Conservation (phyloP, 2,113 vertebrate species). For the Grus americana region DNA sequence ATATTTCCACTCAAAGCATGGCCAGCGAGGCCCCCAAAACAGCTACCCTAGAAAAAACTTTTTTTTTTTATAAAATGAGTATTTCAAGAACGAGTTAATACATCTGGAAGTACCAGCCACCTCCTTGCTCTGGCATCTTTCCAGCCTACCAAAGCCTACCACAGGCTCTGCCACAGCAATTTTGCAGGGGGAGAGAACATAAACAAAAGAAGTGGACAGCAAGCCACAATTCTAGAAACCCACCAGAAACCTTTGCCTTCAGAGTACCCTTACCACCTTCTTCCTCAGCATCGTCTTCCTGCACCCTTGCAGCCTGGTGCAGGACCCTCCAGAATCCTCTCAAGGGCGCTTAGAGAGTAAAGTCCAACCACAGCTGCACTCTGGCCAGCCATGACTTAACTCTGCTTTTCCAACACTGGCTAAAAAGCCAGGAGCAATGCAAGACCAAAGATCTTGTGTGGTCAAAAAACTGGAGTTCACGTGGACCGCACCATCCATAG, state of each 20-base stretch:
- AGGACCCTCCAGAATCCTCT: neutral
- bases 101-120: neutral
- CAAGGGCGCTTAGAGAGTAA: neutral
- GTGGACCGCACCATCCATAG: fast-evolving
- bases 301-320: neutral
- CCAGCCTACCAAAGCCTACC: neutral
- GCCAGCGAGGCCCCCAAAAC: neutral
- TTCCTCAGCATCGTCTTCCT: neutral
- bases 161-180: neutral
- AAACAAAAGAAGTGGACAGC: neutral
- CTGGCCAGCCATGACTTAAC: neutral
- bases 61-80: neutral
- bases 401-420: neutral
- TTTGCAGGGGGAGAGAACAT: neutral
- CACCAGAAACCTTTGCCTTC: neutral
- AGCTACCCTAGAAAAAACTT: neutral
- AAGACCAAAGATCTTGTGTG: neutral
- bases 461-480: neutral
- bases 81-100: neutral
- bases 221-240: neutral
- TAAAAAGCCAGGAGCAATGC: neutral
- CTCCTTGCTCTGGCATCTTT: neutral
- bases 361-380: neutral
- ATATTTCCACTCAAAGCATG: neutral
- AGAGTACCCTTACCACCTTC: neutral